These are phyloP conservation scores for Drosophila micromelanica DNA, from an alignment of 1,140 invertebrate genomes.

Conservation along the genomic window DNA sequence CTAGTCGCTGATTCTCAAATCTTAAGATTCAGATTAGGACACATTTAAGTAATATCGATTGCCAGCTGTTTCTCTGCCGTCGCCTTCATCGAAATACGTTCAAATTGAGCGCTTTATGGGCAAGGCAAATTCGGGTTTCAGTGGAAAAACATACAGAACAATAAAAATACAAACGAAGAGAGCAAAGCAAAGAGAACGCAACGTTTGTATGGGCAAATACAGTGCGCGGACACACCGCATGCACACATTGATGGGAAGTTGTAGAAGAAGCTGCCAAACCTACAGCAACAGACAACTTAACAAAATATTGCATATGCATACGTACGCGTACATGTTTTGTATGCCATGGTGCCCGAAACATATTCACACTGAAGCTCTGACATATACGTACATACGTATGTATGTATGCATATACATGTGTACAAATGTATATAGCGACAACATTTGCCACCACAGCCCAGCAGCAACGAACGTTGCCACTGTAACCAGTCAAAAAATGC, in stretches of 20 bases:
- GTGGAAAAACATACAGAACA: conserved; percentile 40
- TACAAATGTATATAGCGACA: conserved; percentile 27
- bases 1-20: too few species aligned
- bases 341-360: conserved; percentile 66
- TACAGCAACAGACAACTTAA: conserved; percentile 15
- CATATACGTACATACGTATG: too few species aligned
- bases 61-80: not conserved
- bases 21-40: too few species aligned
- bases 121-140: not conserved
- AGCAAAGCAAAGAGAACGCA: conserved; percentile 49
- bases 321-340: conserved; percentile 38
- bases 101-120: not conserved
- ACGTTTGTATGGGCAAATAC: conserved; percentile 30
- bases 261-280: conserved; percentile 51
- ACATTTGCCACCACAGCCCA: conserved; percentile 47
- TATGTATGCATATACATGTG: not conserved
- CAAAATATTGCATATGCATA: conserved; percentile 9
- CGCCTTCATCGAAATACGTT: not conserved
- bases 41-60: not conserved
- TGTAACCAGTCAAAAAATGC: conserved; percentile 16
- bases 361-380: conserved; percentile 8
- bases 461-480: conserved; percentile 33
- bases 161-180: conserved; percentile 14
- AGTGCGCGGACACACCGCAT: conserved; percentile 29
- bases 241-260: conserved; percentile 48